These are phyloP conservation scores for Clivina fossor DNA, from an alignment of 2,888 invertebrate genomes.

Conservation along the genomic window DNA sequence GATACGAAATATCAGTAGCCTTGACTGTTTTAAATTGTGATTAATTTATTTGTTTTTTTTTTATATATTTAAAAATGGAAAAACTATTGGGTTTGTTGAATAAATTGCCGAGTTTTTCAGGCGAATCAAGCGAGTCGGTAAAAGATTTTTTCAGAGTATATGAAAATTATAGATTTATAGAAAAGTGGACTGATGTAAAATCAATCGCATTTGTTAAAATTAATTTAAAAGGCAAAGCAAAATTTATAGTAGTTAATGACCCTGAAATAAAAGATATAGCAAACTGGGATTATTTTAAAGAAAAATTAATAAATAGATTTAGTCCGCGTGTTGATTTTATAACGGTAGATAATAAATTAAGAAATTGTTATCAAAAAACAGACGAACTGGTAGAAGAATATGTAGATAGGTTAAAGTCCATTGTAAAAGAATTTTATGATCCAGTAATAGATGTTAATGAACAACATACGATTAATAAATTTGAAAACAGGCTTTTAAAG, in stretches of 20 bases:
- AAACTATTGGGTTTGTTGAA: conserved; percentile 1
- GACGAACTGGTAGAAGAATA: not conserved
- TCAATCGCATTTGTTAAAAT: too few species aligned
- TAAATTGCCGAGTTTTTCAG: conserved; percentile 1
- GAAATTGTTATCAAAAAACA: not conserved
- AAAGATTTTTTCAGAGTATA: conserved; percentile 1
- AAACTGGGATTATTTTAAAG: not conserved
- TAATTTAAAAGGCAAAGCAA: conserved; percentile 8
- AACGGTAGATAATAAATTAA: not conserved
- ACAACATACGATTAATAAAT: not conserved
- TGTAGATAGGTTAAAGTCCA: not conserved
- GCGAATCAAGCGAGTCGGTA: not conserved
- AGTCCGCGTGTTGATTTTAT: not conserved
- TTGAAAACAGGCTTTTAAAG: not conserved
- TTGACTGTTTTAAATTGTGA: too few species aligned
- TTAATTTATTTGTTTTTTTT: too few species aligned
- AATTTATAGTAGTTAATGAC: not conserved
- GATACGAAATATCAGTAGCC: too few species aligned
- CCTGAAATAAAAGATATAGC: conserved; percentile 3
- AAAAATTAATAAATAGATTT: conserved; percentile 4
- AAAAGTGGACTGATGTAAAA: conserved; percentile 2
- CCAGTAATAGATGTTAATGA: not conserved
- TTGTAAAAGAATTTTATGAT: conserved; percentile 5
- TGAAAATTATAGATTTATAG: conserved; percentile 3
- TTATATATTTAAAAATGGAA: not conserved